phyloP scores from a whole-genome alignment of 2,113 vertebrate genomes.

The Psephotus haematonotus region DNA sequence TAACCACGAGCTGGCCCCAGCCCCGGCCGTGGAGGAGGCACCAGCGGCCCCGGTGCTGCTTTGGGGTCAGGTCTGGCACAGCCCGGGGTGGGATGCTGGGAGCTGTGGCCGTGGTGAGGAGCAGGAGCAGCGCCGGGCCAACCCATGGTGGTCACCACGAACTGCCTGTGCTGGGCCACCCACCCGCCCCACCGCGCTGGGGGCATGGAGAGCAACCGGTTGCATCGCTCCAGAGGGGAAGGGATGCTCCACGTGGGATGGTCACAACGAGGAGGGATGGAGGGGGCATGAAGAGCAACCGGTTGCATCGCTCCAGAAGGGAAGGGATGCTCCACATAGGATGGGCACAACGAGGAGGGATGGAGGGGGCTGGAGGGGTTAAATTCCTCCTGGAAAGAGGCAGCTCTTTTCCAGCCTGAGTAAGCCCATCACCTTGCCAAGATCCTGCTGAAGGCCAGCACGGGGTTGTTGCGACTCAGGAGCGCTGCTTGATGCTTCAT shows the following conservation, averaged over 20 bases:
- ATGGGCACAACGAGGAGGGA: background rate
- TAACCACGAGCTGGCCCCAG: background rate
- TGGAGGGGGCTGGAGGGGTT: background rate
- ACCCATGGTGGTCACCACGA: accelerated
- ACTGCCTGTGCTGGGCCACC: background rate
- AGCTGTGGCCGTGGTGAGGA: background rate
- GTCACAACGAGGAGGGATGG: background rate
- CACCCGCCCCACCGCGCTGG: accelerated
- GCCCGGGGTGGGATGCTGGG: accelerated
- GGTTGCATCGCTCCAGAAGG: background rate
- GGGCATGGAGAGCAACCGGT: background rate
- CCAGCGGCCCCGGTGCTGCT: accelerated
- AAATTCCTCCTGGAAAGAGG: background rate
- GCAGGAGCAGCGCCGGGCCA: background rate
- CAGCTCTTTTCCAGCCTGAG: background rate
- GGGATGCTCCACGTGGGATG: background rate
- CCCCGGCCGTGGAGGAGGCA: background rate
- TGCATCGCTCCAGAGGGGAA: accelerated
- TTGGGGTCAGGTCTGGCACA: background rate
- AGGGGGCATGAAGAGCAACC: background rate
- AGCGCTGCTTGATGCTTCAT: accelerated
- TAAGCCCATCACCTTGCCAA: background rate
- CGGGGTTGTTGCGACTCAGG: accelerated
- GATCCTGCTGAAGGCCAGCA: background rate
- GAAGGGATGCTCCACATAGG: too few relatives aligned